Percentiles rank a stretch among this genome's conserved stretches.
phyloP scores from a whole-genome alignment of 2,797 vertebrate species.

The Monodelphis domestica region DNA sequence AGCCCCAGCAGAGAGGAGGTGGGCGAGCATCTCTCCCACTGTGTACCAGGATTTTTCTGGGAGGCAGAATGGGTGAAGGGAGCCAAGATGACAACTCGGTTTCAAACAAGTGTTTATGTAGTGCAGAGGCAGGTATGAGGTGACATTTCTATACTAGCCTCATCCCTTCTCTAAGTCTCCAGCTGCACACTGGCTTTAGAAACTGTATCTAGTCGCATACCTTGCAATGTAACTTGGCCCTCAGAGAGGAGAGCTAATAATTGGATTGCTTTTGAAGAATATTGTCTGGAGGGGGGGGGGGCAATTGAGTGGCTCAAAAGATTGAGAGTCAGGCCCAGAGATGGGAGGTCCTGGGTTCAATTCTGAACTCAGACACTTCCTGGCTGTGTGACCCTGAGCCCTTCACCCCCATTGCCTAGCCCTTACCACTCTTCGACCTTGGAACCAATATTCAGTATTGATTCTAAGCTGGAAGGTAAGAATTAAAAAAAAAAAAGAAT shows the following conservation, averaged over 20 bases:
- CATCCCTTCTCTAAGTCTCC: background rate
- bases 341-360: no score
- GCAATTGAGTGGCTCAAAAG: no score
- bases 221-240: background rate
- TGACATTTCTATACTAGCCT: background rate
- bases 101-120: background rate
- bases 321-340: no score
- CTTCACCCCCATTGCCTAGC: no score
- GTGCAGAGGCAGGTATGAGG: background rate
- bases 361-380: no score
- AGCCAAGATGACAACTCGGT: background rate
- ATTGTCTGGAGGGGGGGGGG: no score
- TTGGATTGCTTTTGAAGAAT: conserved; percentile 46
- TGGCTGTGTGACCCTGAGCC: no score
- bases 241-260: conserved; percentile 17
- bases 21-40: background rate
- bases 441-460: no score
- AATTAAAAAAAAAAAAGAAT: no score
- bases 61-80: background rate
- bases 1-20: background rate
- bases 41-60: background rate
- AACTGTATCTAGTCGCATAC: background rate
- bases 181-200: background rate
- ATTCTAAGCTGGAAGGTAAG: no score
- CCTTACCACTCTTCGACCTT: no score